These are phyloP conservation scores for Glaucomys volans DNA, from an alignment of 2,113 vertebrate species.

Conservation along the genomic window DNA sequence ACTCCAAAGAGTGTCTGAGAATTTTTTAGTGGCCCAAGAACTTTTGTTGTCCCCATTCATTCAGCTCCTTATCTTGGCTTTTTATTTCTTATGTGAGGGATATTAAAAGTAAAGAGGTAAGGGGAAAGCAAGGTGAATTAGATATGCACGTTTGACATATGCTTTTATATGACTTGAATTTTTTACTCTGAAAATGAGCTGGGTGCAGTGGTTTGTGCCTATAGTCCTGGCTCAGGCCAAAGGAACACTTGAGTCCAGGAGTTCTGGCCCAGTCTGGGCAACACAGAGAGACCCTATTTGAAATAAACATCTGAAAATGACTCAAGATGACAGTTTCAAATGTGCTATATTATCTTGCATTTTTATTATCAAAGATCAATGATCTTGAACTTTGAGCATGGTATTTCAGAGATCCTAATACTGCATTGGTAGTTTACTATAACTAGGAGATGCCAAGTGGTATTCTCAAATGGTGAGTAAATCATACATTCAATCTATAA, in stretches of 20 bases:
- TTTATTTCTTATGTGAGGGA: neutral
- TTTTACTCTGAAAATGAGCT: conserved; percentile 17
- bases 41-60: neutral
- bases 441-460: neutral
- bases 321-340: neutral
- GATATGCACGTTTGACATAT: neutral
- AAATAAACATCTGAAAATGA: neutral
- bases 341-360: neutral
- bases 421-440: neutral
- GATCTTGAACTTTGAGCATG: neutral
- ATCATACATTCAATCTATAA: neutral
- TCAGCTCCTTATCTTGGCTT: neutral
- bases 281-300: no score
- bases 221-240: neutral
- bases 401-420: neutral
- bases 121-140: neutral
- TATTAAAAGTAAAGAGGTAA: neutral
- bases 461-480: neutral
- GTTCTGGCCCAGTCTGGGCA: no score
- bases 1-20: neutral
- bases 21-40: neutral
- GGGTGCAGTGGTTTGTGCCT: neutral
- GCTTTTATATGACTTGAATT: neutral
- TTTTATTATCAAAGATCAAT: conserved; percentile 11
- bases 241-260: no score